These are phyloP conservation scores for Antheraea yamamai DNA, from an alignment of 2,888 invertebrate genomes.

Conservation along the genomic window DNA sequence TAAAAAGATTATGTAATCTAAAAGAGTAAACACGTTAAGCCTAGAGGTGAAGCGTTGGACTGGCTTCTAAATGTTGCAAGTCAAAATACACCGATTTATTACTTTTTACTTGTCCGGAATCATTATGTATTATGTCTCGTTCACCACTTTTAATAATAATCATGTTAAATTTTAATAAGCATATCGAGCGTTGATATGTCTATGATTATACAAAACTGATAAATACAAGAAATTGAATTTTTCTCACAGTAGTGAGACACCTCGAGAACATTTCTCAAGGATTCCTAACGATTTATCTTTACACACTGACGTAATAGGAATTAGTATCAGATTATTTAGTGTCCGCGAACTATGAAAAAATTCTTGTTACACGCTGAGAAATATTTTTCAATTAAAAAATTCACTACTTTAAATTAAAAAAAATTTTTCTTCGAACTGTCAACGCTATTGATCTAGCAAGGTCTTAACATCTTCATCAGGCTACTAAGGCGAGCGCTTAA, in stretches of 20 bases:
- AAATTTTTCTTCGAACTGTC: too few relatives aligned
- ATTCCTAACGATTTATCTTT: not conserved
- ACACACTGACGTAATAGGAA: not conserved
- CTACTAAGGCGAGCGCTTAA: too few relatives aligned
- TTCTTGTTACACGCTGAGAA: not conserved
- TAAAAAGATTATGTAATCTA: too few relatives aligned
- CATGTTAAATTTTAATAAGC: not conserved
- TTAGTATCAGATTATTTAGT: not conserved
- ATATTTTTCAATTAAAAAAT: too few relatives aligned
- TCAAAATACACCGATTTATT: not conserved
- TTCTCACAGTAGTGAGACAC: not conserved
- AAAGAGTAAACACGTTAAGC: too few relatives aligned
- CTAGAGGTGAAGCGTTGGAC: too few relatives aligned
- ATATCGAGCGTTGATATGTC: not conserved
- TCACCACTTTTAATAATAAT: not conserved
- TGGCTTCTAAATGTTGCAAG: not conserved
- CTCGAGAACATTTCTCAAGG: not conserved
- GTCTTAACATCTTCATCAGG: too few relatives aligned
- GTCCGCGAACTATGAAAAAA: not conserved
- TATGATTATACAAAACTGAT: not conserved
- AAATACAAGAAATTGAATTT: not conserved
- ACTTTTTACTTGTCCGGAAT: not conserved
- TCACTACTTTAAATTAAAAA: too few relatives aligned
- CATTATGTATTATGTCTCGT: not conserved
- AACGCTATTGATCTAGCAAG: too few relatives aligned